A percentile compares a stretch with the other conserved stretches of the same genome.
Evolutionary conservation across 2,888 invertebrate species (phyloP).

Genomic region (Ennomos quercinarius): DNA sequence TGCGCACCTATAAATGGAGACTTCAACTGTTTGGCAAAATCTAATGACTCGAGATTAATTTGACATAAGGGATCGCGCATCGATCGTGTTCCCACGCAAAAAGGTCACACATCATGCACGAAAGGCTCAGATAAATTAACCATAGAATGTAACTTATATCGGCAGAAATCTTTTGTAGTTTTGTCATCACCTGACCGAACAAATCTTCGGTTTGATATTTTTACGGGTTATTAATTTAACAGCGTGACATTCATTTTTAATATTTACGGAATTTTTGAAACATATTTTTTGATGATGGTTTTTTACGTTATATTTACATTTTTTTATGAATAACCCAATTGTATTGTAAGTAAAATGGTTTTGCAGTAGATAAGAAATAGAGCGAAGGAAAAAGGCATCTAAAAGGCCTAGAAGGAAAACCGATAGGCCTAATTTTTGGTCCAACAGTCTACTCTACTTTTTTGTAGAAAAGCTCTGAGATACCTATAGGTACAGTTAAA

Average conservation of each 20-base stretch:
- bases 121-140: slow-evolving; percentile 11
- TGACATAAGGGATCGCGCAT: slow-evolving; percentile 16
- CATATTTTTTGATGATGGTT: background rate
- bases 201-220: slow-evolving; percentile 36
- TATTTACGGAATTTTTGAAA: slow-evolving; percentile 1
- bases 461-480: too few species aligned
- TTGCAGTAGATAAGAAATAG: too few species aligned
- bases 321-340: too few species aligned
- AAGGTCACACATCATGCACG: slow-evolving; percentile 10
- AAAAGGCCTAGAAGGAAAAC: too few species aligned
- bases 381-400: too few species aligned
- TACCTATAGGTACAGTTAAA: too few species aligned
- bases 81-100: slow-evolving; percentile 40
- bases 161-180: slow-evolving; percentile 1
- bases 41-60: slow-evolving; percentile 37
- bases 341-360: too few species aligned
- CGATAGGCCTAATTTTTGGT: too few species aligned
- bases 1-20: too few species aligned
- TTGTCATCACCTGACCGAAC: slow-evolving; percentile 11
- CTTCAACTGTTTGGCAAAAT: slow-evolving; percentile 10
- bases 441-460: too few species aligned
- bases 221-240: slow-evolving; percentile 44
- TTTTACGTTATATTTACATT: too few species aligned
- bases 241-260: slow-evolving; percentile 13
- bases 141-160: too few species aligned